Base-by-base conservation (phyloP, 2,888 invertebrate species). In the Petrolisthes manimaculis region DNA sequence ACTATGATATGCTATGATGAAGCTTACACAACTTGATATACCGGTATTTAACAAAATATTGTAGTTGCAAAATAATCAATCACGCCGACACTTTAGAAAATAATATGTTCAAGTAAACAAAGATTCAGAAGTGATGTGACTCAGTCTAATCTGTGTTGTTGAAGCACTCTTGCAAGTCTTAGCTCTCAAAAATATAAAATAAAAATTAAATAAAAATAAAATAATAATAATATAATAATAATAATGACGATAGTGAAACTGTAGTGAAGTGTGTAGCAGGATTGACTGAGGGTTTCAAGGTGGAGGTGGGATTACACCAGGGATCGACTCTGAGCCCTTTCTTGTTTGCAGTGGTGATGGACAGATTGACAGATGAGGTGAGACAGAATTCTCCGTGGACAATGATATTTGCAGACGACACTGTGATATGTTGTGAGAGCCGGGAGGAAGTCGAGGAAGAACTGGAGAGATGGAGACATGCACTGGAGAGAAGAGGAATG, bases 301-400 rank as follows among this genome's bases (percentile, higher is more conserved):
- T 69, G 71, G 69, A 83, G 83, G 51, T 69, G 69, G 69, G 69
- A 69, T 69, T 69, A 8, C 69, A 83, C 51, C 69, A 83, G 51
- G 83, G 83, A 83, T 83, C 83, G 71, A 69, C 37, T 69, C 51
- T 83, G 83, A 83, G 69, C 83, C 83, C 83, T 69, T 83, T 83
- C 83, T 51, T 82, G 67, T 82, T 69, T 82, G 82, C 37, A 82
- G 6, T 82, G 18, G 82, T 82, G 82, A 82, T 82, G 82, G 69
- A 82, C 69, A 82, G 4, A 0, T 8, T 67, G 82, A 69, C 69
- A 0, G 67, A 82, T 51, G 82, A 82, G 69, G 53, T 82, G 4
- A 67, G n/a, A 82, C 61, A 69, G 69, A 67, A 82, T 9, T 67
- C 37, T 14, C 24, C 82, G 9, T 21, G 82, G 37, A 82, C 82